These are phyloP conservation scores for Phrixothrix hirtus DNA, from an alignment of 2,888 invertebrate genomes.

Conservation along the genomic window DNA sequence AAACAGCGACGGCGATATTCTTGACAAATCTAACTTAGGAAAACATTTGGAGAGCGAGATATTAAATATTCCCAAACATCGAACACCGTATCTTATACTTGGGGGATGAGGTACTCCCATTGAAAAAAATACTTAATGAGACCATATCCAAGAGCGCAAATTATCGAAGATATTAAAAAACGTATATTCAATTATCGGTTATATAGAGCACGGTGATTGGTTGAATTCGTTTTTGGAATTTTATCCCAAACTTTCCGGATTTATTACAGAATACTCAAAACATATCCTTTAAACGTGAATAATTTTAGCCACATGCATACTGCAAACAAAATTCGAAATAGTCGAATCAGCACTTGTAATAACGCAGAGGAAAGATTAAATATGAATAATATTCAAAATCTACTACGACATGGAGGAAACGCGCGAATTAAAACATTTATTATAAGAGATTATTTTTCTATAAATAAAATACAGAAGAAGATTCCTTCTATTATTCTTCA, in stretches of 20 bases:
- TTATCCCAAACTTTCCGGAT: background rate
- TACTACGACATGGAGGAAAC: too few species aligned
- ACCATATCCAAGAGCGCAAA: background rate
- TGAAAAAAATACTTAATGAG: slow-evolving; percentile 4
- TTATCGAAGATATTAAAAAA: background rate
- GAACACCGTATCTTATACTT: slow-evolving; percentile 14
- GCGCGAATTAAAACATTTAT: too few species aligned
- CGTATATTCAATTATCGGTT: background rate
- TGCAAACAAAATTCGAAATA: too few species aligned
- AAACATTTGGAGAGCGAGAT: slow-evolving; percentile 17
- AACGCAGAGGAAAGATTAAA: too few species aligned
- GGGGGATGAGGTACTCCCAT: slow-evolving; percentile 2
- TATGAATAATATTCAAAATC: too few species aligned
- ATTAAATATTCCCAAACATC: slow-evolving; percentile 16
- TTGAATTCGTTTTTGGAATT: background rate
- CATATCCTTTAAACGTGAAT: background rate
- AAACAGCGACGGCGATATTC: slow-evolving; percentile 31
- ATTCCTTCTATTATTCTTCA: too few species aligned
- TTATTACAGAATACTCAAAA: background rate
- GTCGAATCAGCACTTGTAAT: too few species aligned
- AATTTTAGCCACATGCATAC: background rate
- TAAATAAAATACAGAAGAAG: too few species aligned
- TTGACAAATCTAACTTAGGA: slow-evolving; percentile 25
- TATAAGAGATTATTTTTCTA: too few species aligned
- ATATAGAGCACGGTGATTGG: background rate